Evolutionary conservation across 2,797 vertebrate species (phyloP), one percentile per base, ranked within the genome.

Genomic region (Thalassophryne amazonica): DNA sequence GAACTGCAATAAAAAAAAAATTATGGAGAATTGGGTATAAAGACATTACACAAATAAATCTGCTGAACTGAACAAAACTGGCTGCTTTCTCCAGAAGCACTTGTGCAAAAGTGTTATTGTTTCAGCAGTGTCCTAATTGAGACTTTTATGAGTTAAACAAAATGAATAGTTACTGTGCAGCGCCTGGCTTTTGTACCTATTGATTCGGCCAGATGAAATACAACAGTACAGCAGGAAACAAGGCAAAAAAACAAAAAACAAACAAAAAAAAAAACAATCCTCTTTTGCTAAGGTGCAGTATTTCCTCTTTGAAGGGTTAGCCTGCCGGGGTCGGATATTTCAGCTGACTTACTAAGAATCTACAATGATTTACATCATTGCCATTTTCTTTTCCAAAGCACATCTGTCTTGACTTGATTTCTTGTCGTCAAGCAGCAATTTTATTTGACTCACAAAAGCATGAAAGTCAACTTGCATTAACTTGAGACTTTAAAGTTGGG

Each of bases 71-170:
- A n/a, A n/a, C n/a, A n/a, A n/a, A n/a, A n/a, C n/a, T n/a, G n/a
- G n/a, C n/a, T n/a, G n/a, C n/a, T n/a, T n/a, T n/a, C n/a, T n/a
- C n/a, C n/a, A n/a, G n/a, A n/a, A n/a, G n/a, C n/a, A n/a, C n/a
- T n/a, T n/a, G n/a, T 18, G 48, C 12, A 41, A 48, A 24, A 20
- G 43, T 49, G 48, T 50, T 40, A 23, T 53, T 36, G 46, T 31
- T 42, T 24, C 38, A 58, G 40, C 36, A 37, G 41, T 21, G 24
- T 46, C 68, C 53, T 63, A 40, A 59, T 71, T 19, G 55, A 53
- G 65, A 41, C 16, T 38, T 40, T 35, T 19, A 30, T 12, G 48
- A 34, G 43, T 39, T 25, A 27, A 56, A 41, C 16, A 60, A 46
- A 60, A 41, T 12, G 11, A 67, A 28, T 3, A 19, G 31, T 33